phyloP scores from a whole-genome alignment of 2,113 vertebrate species.

The Perca flavescens region DNA sequence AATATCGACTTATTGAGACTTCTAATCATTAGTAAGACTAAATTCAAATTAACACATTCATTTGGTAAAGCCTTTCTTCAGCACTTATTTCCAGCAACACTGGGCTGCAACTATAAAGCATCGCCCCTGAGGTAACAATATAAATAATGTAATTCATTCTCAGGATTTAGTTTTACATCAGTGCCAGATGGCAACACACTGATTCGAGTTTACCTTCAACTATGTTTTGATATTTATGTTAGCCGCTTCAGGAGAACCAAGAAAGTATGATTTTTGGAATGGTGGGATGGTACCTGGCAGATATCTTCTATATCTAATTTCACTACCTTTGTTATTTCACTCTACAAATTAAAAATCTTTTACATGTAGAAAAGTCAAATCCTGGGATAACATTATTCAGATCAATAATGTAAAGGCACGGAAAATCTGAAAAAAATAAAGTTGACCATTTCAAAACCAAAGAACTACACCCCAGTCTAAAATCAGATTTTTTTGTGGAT shows the following conservation, averaged over 20 bases:
- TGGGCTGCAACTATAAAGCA: constrained; percentile 16
- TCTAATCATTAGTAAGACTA: neutral
- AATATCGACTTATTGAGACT: neutral
- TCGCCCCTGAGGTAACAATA: neutral
- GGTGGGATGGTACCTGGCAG: neutral
- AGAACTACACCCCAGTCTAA: neutral
- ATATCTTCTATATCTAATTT: neutral
- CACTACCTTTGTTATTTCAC: neutral
- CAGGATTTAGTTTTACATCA: constrained; percentile 26
- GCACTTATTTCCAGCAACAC: neutral
- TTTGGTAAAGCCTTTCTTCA: constrained; percentile 2
- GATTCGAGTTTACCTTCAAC: constrained; percentile 27
- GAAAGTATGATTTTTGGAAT: neutral
- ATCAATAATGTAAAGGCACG: neutral
- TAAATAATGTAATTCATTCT: constrained; percentile 26
- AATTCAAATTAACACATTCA: constrained; percentile 4
- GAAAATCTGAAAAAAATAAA: neutral
- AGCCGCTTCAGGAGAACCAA: neutral
- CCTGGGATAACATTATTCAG: neutral
- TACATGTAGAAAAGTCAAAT: neutral
- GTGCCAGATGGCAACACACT: constrained; percentile 1
- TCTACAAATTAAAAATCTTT: neutral
- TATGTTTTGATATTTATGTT: constrained; percentile 16
- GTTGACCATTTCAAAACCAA: neutral
- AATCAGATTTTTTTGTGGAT: neutral